Conservation (phyloP, 1,140 invertebrate species). For the Psilanteris sp. region DNA sequence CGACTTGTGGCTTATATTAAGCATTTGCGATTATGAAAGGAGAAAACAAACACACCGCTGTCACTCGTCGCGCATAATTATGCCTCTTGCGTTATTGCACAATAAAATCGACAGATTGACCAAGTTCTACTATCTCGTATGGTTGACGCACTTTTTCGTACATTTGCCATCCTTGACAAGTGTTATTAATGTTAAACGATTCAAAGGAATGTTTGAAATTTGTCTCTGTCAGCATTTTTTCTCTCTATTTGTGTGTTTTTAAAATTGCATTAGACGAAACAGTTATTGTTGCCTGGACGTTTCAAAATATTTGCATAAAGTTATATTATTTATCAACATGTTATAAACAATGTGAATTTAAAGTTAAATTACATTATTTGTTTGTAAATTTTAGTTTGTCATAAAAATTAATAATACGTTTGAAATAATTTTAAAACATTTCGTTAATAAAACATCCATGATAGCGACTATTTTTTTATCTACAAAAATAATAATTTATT, state of each 20-base stretch:
- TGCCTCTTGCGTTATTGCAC: constrained; percentile 32
- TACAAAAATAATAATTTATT: not conserved
- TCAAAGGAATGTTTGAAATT: constrained; percentile 16
- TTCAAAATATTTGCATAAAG: too few species aligned
- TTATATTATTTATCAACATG: too few species aligned
- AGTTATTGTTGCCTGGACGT: not conserved
- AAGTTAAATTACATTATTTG: too few species aligned
- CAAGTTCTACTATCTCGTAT: constrained; percentile 26
- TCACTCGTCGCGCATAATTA: constrained; percentile 45
- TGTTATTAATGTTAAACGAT: constrained; percentile 36
- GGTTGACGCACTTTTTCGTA: constrained; percentile 44
- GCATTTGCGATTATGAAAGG: constrained; percentile 35
- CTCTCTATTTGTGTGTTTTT: constrained; percentile 5
- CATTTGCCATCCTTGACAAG: constrained; percentile 36
- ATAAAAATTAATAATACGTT: too few species aligned
- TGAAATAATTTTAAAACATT: too few species aligned
- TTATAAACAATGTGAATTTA: too few species aligned
- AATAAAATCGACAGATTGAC: constrained; percentile 39
- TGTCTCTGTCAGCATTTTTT: constrained; percentile 28
- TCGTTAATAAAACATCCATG: too few species aligned
- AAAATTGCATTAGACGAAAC: constrained; percentile 11
- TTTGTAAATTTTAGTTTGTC: too few species aligned
- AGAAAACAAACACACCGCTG: constrained; percentile 39
- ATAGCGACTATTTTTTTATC: too few species aligned
- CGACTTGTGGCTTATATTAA: constrained; percentile 6